phyloP scores from a whole-genome alignment of 2,888 invertebrate genomes.

The Macrophya alboannulata region DNA sequence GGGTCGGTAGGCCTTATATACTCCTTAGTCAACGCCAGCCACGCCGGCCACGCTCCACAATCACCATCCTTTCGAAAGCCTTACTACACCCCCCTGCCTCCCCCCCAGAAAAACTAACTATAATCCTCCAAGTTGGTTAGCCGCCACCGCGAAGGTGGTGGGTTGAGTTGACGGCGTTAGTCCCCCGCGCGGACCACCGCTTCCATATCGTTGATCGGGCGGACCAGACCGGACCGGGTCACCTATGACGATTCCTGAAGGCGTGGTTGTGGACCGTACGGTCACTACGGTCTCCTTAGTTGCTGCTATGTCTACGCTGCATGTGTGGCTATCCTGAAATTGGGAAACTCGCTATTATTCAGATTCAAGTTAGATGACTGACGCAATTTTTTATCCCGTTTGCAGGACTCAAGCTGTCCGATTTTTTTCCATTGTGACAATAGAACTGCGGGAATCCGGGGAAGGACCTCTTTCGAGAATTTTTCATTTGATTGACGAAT shows the following conservation, averaged over 20 bases:
- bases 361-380: constrained; percentile 12
- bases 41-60: constrained; percentile 76
- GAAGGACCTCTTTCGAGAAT: background rate
- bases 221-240: constrained; percentile 70
- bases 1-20: constrained; percentile 79
- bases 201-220: constrained; percentile 64
- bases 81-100: constrained; percentile 66
- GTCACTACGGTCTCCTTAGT: background rate
- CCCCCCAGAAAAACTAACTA: constrained; percentile 60
- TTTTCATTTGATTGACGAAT: background rate
- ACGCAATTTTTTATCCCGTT: constrained; percentile 28
- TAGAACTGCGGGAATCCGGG: background rate
- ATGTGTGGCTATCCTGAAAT: constrained; percentile 48
- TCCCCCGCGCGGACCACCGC: constrained; percentile 64
- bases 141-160: constrained; percentile 72
- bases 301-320: constrained; percentile 51
- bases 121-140: constrained; percentile 64
- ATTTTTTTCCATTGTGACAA: background rate
- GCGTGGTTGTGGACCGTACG: constrained; percentile 61
- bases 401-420: background rate
- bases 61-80: constrained; percentile 80
- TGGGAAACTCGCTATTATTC: constrained; percentile 47
- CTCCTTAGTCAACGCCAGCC: constrained; percentile 79
- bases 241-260: constrained; percentile 70
- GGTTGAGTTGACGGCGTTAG: constrained; percentile 63